Base-by-base conservation (phyloP, 1,140 invertebrate genomes). In the Chironomus striatipennis region DNA sequence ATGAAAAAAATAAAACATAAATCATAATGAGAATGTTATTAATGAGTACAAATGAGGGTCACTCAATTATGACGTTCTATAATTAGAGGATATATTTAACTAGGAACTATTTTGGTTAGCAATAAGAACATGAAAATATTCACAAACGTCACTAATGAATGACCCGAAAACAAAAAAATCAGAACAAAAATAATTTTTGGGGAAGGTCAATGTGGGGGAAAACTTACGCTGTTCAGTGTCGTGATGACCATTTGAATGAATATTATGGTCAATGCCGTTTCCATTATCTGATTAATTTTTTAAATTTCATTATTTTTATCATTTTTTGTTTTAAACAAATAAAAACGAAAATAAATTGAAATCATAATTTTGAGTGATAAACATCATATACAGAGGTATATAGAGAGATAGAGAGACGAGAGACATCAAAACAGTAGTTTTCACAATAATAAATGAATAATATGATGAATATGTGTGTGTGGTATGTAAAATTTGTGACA, bases 151-250 rank as follows among this genome's bases (percentile, higher is more conserved):
- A 34, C 5, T 34, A 5, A 34, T 34, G 24, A 34, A 34, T 5
- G 5, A 5, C 24, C 24, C 24, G 2, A 34, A 34, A 57, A 57
- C 47, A 57, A 57, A 57, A 12, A 57, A 4, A 15, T 47, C 43
- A 12, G 67, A 74, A 9, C 12, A 17, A 65, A 72, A 75, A n/a
- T 1, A 73, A 42, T 9, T 73, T 2, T 73, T 9, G 6, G 47
- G 47, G 47, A 34, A 5, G 24, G 24, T 34, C 24, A 34, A 34
- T 34, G 24, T n/a, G 47, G n/a, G 12, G 12, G 47, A 57, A 7
- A 74, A 82, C 81, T 82, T 82, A 82, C 81, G 80, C 74, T 80
- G 79, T 77, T 82, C 81, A 57, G 2, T 20, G 12, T 74, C 75
- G n/a, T 73, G 57, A 72, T 64, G 73, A 67, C 21, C 47, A 42